Evolutionary conservation across 2,113 vertebrate genomes (phyloP), one percentile per base, ranked within the genome.

Genomic region (Solenodon paradoxus): DNA sequence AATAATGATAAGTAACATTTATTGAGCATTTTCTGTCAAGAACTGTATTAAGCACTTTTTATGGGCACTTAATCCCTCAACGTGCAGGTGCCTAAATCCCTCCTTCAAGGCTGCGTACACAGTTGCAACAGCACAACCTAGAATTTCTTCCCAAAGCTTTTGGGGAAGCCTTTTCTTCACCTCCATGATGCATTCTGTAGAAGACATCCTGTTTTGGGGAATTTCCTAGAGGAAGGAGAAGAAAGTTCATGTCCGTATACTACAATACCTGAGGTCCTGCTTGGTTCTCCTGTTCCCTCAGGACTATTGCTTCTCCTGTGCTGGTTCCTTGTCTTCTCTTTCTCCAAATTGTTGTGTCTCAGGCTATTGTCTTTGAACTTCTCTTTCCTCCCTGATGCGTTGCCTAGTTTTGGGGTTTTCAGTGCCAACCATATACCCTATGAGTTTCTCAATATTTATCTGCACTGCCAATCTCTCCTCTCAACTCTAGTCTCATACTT

Each of bases 1-100:
- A 61, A 19, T 55, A 86, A 94, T 68, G 55, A 40, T 74, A 88
- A 91, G 20, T 88, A 83, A 59, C 26, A 63, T 63, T 87, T 92
- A 74, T 32, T 79, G 74, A 95, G n/a, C 10, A 45, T 55, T 81
- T 95, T 55, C 49, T 92, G 35, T 79, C 63, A 68, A 28, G 32
- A 51, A n/a, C n/a, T 59, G 5, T 40, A 66, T 1, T 66, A 51
- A 77, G 28, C 47, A 63, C 24, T 66, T 88, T 87, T 64, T 77
- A 40, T 69, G 59, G 38, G 12, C 35, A 53, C 92, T 80, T 64
- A 53, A 9, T 68, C 32, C 24, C 49, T 77, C 78, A 72, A 22
- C 47, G 26, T 66, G 30, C 20, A 45, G 53, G 26, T 82, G 53
- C 22, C 64, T 71, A 75, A 84, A 38, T 20, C 61, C 40, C 35